Base-by-base conservation (phyloP, 2,888 invertebrate genomes). In the Ennomos fuscantarius region DNA sequence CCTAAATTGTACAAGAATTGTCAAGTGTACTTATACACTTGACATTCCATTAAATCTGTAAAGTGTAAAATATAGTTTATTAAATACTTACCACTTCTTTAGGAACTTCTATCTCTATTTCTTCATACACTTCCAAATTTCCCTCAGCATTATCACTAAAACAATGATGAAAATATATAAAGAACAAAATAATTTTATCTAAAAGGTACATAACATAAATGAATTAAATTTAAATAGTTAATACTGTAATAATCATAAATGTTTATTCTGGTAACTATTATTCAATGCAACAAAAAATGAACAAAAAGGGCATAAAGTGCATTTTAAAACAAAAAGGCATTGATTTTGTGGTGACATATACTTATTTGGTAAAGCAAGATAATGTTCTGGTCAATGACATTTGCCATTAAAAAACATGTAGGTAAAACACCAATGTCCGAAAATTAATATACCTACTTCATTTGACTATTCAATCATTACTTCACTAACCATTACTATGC, bases 121-220 rank as follows among this genome's bases (percentile, higher is more conserved):
- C 92, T 80, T 93, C 93, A 79, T 92, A 92, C 6, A 93, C 91
- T 78, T 92, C 93, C 64, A 93, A 78, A 74, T 92, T 92, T 39
- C 90, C 90, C 70, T 92, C 92, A 13, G 77, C 78, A 79, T 92
- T 92, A 72, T 92, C 91, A 60, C 93, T 93, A 79, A 45, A 86
- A 55, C 31, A 64, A 54, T 9, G 46, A 41, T 1, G 49, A 46
- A 33, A 52, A 52, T 43, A 5, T 43, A 13, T 9, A 37, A 33
- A 34, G 33, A 43, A 9, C 10, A 36, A 49, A 33, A 39, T 43
- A 35, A 15, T 15, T 15, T 15, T 3, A 15, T 15, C 15, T 15
- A 15, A 15, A 1, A 15, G 15, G 15, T 15, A 15, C 1, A 1
- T 15, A 2, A 15, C 1, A 2, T 15, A n/a, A n/a, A 2, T 15